phyloP scores from a whole-genome alignment of 2,888 invertebrate species.

The Drosophila falleni region DNA sequence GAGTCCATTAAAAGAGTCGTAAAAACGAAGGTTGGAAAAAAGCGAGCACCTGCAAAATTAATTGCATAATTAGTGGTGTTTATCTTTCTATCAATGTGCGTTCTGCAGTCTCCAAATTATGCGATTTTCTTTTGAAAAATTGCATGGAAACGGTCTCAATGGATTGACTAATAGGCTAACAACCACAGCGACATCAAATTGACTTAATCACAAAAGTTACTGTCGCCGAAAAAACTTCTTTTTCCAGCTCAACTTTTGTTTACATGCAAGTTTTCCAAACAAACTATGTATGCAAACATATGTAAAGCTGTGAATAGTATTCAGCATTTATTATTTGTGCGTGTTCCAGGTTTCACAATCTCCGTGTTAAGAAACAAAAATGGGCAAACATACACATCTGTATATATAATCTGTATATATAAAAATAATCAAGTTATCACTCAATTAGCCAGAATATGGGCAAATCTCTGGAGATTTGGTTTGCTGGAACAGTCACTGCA shows the following conservation, averaged over 20 bases:
- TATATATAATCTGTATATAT: too few relatives aligned
- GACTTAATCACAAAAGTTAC: conserved; percentile 61
- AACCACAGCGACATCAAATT: conserved; percentile 36
- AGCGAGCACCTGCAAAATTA: conserved; percentile 47
- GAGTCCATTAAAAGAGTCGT: conserved; percentile 55
- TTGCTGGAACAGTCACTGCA: conserved; percentile 10
- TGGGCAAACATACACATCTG: too few relatives aligned
- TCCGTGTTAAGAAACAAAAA: background rate
- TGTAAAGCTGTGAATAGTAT: conserved; percentile 1
- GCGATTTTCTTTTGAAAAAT: conserved; percentile 7
- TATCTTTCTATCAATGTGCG: conserved; percentile 29
- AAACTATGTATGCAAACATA: conserved; percentile 4
- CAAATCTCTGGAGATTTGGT: conserved; percentile 1
- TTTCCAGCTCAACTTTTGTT: conserved; percentile 15
- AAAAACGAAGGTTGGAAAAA: conserved; percentile 34
- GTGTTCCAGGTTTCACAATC: conserved; percentile 14
- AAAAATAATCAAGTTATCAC: conserved; percentile 17
- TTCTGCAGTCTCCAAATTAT: conserved; percentile 11
- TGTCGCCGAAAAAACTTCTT: conserved; percentile 43
- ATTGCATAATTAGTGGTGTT: conserved; percentile 68
- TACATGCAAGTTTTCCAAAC: conserved; percentile 25
- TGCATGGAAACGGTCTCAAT: background rate
- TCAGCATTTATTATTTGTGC: conserved; percentile 7
- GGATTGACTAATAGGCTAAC: conserved; percentile 3
- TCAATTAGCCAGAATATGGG: conserved; percentile 3